A percentile compares a stretch with the other conserved stretches of the same genome.
These are phyloP conservation scores for Rhamphomyia laevipes DNA, from an alignment of 2,888 invertebrate genomes.

Conservation along the genomic window DNA sequence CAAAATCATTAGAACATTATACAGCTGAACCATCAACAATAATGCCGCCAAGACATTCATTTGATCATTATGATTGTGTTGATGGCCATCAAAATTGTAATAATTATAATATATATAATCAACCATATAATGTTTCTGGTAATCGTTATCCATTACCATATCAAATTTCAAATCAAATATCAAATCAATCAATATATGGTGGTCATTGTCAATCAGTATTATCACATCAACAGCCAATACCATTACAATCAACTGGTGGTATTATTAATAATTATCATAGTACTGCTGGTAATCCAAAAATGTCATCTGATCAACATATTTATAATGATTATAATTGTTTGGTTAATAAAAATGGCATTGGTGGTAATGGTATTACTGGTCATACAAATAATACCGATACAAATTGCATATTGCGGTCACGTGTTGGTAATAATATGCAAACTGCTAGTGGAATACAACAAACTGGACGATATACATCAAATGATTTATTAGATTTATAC, in stretches of 20 bases:
- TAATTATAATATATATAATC: constrained; percentile 13
- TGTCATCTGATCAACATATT: no score
- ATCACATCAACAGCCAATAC: no score
- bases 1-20: constrained; percentile 36
- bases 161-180: constrained; percentile 32
- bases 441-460: no score
- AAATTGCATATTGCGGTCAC: neutral
- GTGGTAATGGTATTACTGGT: no score
- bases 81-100: constrained; percentile 23
- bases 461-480: no score
- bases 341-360: no score
- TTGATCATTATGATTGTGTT: constrained; percentile 36
- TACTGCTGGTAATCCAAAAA: neutral
- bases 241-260: neutral
- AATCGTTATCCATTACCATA: constrained; percentile 36
- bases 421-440: neutral
- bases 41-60: constrained; percentile 34
- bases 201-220: neutral
- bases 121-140: constrained; percentile 35
- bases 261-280: neutral
- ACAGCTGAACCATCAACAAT: constrained; percentile 23
- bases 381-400: no score
- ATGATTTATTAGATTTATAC: constrained; percentile 9
- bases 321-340: no score
- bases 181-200: neutral